These are phyloP conservation scores for Leptodactylus fuscus DNA, from an alignment of 2,113 vertebrate species.

Conservation along the genomic window DNA sequence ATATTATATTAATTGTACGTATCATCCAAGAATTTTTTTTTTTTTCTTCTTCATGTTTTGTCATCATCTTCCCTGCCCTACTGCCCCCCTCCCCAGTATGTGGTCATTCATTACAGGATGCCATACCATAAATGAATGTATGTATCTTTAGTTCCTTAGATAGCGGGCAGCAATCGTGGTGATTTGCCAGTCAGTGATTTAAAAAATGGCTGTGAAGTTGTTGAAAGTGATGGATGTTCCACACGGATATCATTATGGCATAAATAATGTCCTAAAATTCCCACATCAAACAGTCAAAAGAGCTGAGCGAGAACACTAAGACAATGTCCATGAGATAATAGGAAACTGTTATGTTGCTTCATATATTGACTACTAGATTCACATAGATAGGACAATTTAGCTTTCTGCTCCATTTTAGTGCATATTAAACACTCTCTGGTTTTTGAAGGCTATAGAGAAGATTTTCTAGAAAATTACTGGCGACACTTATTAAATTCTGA, in stretches of 20 bases:
- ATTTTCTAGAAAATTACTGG: background rate
- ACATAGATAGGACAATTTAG: background rate
- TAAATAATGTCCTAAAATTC: slow-evolving; percentile 33
- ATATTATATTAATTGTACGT: background rate
- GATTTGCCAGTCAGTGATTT: slow-evolving; percentile 22
- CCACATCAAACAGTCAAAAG: slow-evolving; percentile 14
- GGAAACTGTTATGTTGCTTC: background rate
- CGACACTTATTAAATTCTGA: background rate
- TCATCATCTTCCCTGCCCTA: background rate
- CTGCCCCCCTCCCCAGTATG: background rate
- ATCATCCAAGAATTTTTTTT: background rate
- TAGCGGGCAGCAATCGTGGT: background rate
- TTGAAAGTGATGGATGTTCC: slow-evolving; percentile 32
- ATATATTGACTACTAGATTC: background rate
- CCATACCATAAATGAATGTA: slow-evolving; percentile 15
- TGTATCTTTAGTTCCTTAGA: background rate
- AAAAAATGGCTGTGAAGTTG: slow-evolving; percentile 29
- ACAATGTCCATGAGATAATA: background rate
- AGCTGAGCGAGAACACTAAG: slow-evolving; percentile 11
- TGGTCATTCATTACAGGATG: slow-evolving; percentile 34
- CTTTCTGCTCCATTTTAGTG: background rate
- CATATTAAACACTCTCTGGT: background rate
- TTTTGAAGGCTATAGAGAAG: background rate
- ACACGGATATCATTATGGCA: slow-evolving; percentile 48
- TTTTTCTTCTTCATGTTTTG: background rate